Conservation (phyloP, 2,797 vertebrate species). For the Xerus rutilus region DNA sequence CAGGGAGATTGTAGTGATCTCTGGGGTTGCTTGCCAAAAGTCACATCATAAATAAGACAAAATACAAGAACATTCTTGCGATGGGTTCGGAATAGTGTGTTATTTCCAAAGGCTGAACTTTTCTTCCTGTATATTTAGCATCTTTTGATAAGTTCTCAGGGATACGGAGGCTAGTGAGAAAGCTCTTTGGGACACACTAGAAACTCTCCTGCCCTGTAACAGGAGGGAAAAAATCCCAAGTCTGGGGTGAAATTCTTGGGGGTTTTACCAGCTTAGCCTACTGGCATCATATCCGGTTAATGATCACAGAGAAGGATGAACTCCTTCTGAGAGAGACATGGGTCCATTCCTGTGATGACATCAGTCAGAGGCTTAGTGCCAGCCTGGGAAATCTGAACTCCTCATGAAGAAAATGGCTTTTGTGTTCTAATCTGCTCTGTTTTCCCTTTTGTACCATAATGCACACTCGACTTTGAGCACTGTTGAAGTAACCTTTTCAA, state of each 20-base stretch:
- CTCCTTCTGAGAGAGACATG: neutral
- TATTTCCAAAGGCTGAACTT: neutral
- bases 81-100: neutral
- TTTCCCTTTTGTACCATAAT: neutral
- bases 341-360: neutral
- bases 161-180: neutral
- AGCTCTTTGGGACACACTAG: neutral
- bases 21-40: neutral
- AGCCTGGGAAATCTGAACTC: neutral
- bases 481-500: neutral
- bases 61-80: neutral
- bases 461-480: neutral
- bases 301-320: neutral
- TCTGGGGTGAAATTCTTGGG: neutral
- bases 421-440: neutral
- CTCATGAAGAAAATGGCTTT: neutral
- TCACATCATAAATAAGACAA: neutral
- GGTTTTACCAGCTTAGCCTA: neutral
- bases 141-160: neutral
- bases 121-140: neutral
- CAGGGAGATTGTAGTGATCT: neutral
- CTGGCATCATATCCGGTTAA: neutral
- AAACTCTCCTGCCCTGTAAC: conserved; percentile 1
- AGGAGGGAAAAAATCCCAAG: neutral
- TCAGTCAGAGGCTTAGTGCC: neutral